Percentiles rank a stretch among this genome's conserved stretches.
Evolutionary conservation across 2,888 invertebrate genomes (phyloP).

Genomic region (Dicranocentrus wangi): DNA sequence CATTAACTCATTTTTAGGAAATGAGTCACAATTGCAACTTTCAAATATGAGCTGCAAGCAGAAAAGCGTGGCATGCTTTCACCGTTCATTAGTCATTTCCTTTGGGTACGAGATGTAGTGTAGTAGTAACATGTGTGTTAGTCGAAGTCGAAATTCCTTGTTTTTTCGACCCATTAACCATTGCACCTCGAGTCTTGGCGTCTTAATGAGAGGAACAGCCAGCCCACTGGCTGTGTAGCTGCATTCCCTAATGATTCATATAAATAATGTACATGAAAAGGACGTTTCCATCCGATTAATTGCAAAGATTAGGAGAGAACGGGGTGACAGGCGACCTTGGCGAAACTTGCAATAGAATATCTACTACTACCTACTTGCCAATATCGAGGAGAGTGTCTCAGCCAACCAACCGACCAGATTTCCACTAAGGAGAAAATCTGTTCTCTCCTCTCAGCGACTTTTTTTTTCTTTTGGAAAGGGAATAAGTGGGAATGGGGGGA

Average conservation of each 20-base stretch:
- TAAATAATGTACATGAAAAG: conserved; percentile 24
- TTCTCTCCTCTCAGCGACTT: background rate
- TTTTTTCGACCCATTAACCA: conserved; percentile 1
- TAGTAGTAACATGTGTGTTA: no score
- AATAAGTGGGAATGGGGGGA: background rate
- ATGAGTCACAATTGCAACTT: no score
- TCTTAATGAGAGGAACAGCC: background rate
- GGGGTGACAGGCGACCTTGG: conserved; percentile 44
- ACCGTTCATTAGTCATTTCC: no score
- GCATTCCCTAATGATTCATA: conserved; percentile 13
- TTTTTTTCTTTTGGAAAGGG: background rate
- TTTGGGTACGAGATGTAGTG: no score
- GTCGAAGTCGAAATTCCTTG: background rate
- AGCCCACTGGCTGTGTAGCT: no score
- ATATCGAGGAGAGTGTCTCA: no score
- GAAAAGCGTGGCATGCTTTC: no score
- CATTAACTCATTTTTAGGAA: no score
- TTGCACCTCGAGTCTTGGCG: background rate
- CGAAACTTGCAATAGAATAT: background rate
- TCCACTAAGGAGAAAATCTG: no score
- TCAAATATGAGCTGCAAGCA: no score
- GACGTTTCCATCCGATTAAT: conserved; percentile 58
- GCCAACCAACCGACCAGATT: no score
- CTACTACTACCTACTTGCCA: no score
- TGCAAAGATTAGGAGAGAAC: conserved; percentile 48